Base-by-base conservation (phyloP, 2,113 vertebrate genomes). In the Hypomesus transpacificus region DNA sequence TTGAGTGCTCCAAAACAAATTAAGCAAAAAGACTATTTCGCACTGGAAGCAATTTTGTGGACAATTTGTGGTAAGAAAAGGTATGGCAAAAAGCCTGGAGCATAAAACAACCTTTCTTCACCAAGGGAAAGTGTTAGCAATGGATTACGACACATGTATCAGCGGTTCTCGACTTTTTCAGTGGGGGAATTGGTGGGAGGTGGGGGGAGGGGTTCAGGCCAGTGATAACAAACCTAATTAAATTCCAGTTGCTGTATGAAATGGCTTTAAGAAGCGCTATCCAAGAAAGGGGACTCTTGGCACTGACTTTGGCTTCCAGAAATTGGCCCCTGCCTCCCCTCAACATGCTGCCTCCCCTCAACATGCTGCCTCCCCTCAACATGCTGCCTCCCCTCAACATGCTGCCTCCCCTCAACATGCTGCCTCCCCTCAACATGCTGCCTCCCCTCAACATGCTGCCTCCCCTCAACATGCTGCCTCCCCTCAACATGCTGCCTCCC, bases 1-100 rank as follows among this genome's bases (percentile, higher is more conserved):
- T 22, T 18, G 24, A 28, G 51, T 14, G 21, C 46, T 28, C 11
- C 64, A 28, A 68, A 53, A 28, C 50, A 22, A 50, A 68, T 68
- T 20, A 74, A 61, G 66, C 61, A 17, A 56, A 74, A 53, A 68
- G 57, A 68, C 64, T 60, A 63, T 18, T 54, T 72, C 4, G 24
- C 9, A 39, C 28, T 69, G 17, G 16, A 24, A 11, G 53, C 57
- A 17, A 34, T 39, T 69, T 65, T 5, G 14, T 51, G 50, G 18
- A 65, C 14, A 21, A 21, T 34, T 22, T n/a, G 21, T 46, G 60
- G 31, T 28, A 20, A 21, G 28, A 6, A 21, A 13, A 64, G 39
- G 9, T 68, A 54, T 18, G 16, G 22, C 61, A 39, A 17, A 22
- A 24, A 20, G 50, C n/a, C 39, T 16, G 51, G 17, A n/a, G 17